Evolutionary conservation across 2,113 vertebrate species (phyloP), one percentile per base, ranked within the genome.

Genomic region (Percopsis transmontana): DNA sequence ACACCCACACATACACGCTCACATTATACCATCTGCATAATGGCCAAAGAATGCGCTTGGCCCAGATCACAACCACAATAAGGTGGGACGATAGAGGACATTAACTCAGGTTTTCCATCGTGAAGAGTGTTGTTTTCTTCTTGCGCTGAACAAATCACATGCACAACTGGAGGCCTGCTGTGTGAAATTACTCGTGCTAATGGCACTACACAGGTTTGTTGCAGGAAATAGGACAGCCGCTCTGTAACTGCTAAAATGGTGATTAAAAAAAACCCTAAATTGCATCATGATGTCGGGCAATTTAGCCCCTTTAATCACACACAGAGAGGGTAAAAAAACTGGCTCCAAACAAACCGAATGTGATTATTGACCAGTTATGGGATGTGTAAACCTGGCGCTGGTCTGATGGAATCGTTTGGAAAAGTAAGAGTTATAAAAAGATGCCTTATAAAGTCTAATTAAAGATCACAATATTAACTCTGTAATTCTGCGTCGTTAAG

Each of bases 151-250:
- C 62, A 40, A 67, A 86, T 91, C 87, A 87, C 87, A 87, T 83
- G 87, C 85, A 87, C 88, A 87, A 91, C 87, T 90, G 87, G 86
- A 85, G 79, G 84, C 91, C 88, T 85, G 88, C 90, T 91, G 90
- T 88, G 89, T 81, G 85, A 88, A 91, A 91, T 91, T 91, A 91
- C 88, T 92, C 27, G 71, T 77, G 72, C 87, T 92, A 93, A 92
- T 92, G 89, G 90, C 78, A 58, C 83, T 82, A 87, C 85, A 86
- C 90, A 89, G 84, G 86, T 92, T 91, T 91, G 90, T 90, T 88
- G 83, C 92, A 92, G 91, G 91, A 92, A 93, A 93, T 91, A 86
- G 76, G 79, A 89, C 89, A 88, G 88, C 90, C 86, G 42, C 84
- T 79, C 83, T 89, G 83, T 91, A 90, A 90, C 90, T 91, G 88